Evolutionary conservation across 2,888 invertebrate genomes (phyloP).

Genomic region (Ophion slaviceki): DNA sequence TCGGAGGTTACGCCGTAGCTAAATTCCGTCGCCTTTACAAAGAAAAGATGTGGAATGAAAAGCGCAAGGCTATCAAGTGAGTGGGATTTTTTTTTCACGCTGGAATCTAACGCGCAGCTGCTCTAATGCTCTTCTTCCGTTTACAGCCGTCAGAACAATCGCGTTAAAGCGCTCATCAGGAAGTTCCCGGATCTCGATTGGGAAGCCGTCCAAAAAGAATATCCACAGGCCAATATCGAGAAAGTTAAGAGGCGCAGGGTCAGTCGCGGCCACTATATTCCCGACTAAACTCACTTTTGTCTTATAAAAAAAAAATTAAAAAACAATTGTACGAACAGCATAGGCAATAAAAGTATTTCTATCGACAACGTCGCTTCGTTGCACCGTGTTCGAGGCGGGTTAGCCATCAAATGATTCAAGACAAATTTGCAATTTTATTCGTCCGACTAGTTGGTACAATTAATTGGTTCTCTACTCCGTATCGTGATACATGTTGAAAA

Average conservation of each 20-base stretch:
- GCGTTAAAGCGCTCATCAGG: slow-evolving; percentile 84
- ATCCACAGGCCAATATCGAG: slow-evolving; percentile 91
- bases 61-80: slow-evolving; percentile 21
- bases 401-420: slow-evolving; percentile 21
- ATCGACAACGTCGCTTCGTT: not conserved
- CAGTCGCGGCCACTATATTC: slow-evolving; percentile 87
- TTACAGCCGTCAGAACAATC: slow-evolving; percentile 78
- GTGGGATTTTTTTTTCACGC: not conserved
- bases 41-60: slow-evolving; percentile 87
- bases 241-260: slow-evolving; percentile 86
- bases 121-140: slow-evolving; percentile 19
- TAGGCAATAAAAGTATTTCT: slow-evolving; percentile 40
- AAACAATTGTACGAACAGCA: slow-evolving; percentile 9
- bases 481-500: slow-evolving; percentile 54
- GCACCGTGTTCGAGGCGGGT: not conserved
- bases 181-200: slow-evolving; percentile 91
- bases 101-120: not conserved
- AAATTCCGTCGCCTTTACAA: slow-evolving; percentile 87
- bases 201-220: slow-evolving; percentile 88
- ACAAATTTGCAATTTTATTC: slow-evolving; percentile 69
- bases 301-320: not conserved
- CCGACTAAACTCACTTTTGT: slow-evolving; percentile 69
- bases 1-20: slow-evolving; percentile 86
- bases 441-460: slow-evolving; percentile 72
- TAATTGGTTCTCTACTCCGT: slow-evolving; percentile 65